Evolutionary conservation across 1,140 invertebrate genomes (phyloP).

Genomic region (Drosophila malerkotliana): DNA sequence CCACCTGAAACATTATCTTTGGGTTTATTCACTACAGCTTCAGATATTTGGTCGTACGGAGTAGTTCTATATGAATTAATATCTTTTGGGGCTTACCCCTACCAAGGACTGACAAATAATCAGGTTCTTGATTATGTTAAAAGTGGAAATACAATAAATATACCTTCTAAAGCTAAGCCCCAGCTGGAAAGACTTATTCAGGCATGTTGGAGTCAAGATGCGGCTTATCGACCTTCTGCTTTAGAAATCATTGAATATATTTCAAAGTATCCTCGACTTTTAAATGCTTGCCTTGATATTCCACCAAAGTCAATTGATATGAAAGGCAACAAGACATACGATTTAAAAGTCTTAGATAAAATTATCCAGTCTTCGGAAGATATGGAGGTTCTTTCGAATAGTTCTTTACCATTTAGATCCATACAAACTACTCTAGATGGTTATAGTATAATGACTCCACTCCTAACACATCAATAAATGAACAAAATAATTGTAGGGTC

Average conservation of each 20-base stretch:
- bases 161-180: conserved; percentile 90
- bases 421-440: conserved; percentile 64
- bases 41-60: conserved; percentile 94
- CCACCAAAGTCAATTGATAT: conserved; percentile 90
- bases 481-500: no score
- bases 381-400: background rate
- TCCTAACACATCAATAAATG: conserved; percentile 21
- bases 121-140: conserved; percentile 93
- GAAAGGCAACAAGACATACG: background rate
- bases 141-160: conserved; percentile 88
- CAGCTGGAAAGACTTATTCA: conserved; percentile 90
- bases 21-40: conserved; percentile 93
- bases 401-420: conserved; percentile 7
- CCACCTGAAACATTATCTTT: conserved; percentile 91
- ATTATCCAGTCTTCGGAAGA: background rate
- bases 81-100: conserved; percentile 94
- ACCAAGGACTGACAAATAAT: conserved; percentile 92
- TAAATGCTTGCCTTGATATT: conserved; percentile 91
- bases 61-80: conserved; percentile 93
- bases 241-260: conserved; percentile 92
- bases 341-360: background rate
- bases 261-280: conserved; percentile 89
- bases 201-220: conserved; percentile 90
- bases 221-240: conserved; percentile 89
- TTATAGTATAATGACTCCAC: conserved; percentile 73